Evolutionary conservation across 2,797 vertebrate genomes (phyloP), one percentile per base, ranked within the genome.

Genomic region (Rhincodon typus): DNA sequence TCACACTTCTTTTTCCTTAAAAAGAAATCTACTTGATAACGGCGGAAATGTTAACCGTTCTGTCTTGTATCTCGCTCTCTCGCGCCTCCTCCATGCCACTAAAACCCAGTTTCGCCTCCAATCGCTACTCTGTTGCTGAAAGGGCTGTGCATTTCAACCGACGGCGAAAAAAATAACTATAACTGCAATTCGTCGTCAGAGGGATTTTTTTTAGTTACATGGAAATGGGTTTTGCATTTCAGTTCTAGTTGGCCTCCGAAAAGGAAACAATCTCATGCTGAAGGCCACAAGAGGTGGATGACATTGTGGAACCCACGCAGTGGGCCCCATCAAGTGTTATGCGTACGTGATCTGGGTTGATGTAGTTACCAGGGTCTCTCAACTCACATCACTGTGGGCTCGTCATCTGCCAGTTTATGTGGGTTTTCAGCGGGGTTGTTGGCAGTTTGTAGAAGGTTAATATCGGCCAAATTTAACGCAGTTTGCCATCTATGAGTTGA

Each of bases 291-390:
- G 66, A 25, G 66, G 3, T 93, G 62, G 21, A 25, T 66, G 62
- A 67, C 57, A 38, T 67, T 34, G 17, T 93, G 62, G 62, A 93
- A 93, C 62, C 62, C 90, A 38, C 23, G 84, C 87, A 12, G 50
- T 62, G 87, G 86, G 57, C 53, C 53, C 87, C 87, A 90, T 90
- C 86, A 57, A 88, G 88, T 91, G 88, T n/a, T 69, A n/a, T 69
- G 66, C n/a, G 15, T 62, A 38, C 88, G 88, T 66, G 88, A 67
- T 6, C 88, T 88, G 86, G 86, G 46, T 88, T 88, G 53, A 57
- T 88, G 86, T 34, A 4, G 4, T 50, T 27, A 57, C 34, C 53
- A 42, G 4, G 21, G 12, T 25, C 67, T 7, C 38, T 12, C 62
- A 67, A 25, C 66, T 21, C 62, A 42, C 46, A 3, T 38, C 5